A percentile compares a stretch with the other conserved stretches of the same genome.
These are phyloP conservation scores for Cygnus buccinator DNA, from an alignment of 2,113 vertebrate genomes.

Conservation along the genomic window DNA sequence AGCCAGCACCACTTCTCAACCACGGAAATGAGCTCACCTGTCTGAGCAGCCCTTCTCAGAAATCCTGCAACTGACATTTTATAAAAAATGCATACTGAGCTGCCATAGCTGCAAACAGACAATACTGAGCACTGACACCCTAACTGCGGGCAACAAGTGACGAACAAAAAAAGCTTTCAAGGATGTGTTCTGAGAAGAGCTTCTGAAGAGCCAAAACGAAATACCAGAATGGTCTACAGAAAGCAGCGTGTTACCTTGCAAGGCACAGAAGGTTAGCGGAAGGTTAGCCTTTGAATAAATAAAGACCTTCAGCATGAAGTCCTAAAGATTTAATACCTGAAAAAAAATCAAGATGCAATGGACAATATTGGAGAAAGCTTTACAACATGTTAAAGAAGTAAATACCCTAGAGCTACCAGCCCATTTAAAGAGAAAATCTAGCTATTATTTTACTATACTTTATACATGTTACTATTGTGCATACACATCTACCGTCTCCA, in stretches of 20 bases:
- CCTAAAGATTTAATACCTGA: neutral
- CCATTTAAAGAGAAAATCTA: neutral
- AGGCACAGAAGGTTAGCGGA: neutral
- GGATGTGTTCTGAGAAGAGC: neutral
- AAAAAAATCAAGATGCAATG: neutral
- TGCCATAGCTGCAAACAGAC: neutral
- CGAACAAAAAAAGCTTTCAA: neutral
- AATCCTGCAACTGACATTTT: neutral
- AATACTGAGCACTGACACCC: neutral
- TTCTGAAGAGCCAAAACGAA: neutral
- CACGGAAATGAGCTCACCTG: neutral
- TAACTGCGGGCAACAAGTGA: neutral
- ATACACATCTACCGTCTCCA: neutral
- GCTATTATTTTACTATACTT: neutral
- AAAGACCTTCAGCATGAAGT: neutral
- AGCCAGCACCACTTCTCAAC: neutral
- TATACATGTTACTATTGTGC: neutral
- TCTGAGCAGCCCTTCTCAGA: constrained; percentile 25
- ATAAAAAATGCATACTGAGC: neutral
- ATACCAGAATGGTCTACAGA: neutral
- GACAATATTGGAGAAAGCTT: neutral
- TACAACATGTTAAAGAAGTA: neutral
- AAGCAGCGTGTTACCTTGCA: neutral
- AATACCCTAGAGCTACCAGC: neutral
- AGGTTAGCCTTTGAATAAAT: neutral